A percentile compares a stretch with the other conserved stretches of the same genome.
Evolutionary conservation across 1,140 invertebrate species (phyloP).

Genomic region (Laodelphax striatellus): DNA sequence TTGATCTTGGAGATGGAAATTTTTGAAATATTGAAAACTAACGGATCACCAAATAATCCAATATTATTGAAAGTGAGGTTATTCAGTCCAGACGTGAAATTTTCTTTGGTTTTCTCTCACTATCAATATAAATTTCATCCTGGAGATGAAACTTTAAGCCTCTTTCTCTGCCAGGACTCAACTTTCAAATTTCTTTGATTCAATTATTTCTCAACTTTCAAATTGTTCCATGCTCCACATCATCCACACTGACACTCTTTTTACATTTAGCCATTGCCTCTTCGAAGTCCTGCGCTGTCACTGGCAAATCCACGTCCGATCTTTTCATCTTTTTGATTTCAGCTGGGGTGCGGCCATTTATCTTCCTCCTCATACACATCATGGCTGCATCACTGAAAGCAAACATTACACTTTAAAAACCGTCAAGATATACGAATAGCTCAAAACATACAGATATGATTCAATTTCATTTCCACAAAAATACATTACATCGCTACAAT

Average conservation of each 20-base stretch:
- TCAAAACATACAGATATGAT: not conserved
- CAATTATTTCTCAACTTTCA: conserved; percentile 29
- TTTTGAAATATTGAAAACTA: no score
- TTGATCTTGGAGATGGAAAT: no score
- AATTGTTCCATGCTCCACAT: conserved; percentile 95
- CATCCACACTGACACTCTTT: conserved; percentile 90
- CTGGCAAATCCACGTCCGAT: conserved; percentile 47
- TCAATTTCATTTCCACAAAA: no score
- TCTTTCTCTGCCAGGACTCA: no score
- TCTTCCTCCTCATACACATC: conserved; percentile 54
- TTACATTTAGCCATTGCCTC: conserved; percentile 80
- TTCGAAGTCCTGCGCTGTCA: conserved; percentile 44
- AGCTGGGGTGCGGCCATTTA: conserved; percentile 45
- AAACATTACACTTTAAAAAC: not conserved
- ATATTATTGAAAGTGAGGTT: no score
- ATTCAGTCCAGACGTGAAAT: no score
- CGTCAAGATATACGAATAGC: not conserved
- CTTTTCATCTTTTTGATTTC: conserved; percentile 49
- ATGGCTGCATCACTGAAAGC: conserved; percentile 48
- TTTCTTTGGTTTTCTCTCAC: no score
- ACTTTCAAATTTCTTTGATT: no score
- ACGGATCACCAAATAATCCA: no score
- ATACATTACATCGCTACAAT: no score
- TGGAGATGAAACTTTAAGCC: no score
- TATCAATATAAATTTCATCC: no score